Conservation (phyloP, 2,113 vertebrate species). For the Chinchilla lanigera region DNA sequence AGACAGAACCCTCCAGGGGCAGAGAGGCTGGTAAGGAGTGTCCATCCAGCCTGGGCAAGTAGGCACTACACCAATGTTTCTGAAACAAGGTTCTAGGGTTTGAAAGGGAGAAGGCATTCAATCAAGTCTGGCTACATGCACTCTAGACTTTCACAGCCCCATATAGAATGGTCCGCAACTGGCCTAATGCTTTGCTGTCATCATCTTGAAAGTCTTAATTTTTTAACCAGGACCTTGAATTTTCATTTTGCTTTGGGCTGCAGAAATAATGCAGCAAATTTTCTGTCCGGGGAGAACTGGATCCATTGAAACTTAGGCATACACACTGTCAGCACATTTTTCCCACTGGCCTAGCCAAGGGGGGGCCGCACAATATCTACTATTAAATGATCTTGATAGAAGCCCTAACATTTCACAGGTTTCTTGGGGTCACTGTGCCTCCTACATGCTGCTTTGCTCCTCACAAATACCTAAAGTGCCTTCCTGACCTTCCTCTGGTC, state of each 20-base stretch:
- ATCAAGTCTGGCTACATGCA: not conserved
- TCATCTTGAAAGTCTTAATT: not conserved
- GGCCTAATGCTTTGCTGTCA: not conserved
- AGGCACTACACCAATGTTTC: not conserved
- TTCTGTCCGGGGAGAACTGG: not conserved
- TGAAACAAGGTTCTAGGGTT: not conserved
- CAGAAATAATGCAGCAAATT: not conserved
- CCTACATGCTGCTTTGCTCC: not conserved
- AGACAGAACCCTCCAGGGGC: not conserved
- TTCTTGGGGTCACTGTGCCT: not conserved
- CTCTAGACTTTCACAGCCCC: rapidly evolving
- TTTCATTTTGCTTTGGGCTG: not conserved
- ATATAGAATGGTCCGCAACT: not conserved
- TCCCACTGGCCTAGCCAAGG: not conserved
- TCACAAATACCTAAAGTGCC: not conserved
- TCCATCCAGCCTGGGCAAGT: not conserved
- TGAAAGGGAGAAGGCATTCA: not conserved
- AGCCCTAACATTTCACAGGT: not conserved
- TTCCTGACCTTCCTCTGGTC: not conserved
- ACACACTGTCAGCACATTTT: rapidly evolving
- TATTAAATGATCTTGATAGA: not conserved
- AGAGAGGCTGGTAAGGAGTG: not conserved
- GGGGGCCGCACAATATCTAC: not conserved
- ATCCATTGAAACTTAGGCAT: too few relatives aligned
- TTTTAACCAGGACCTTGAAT: not conserved